These are phyloP conservation scores for Phoebastria nigripes DNA, from an alignment of 2,797 vertebrate genomes.

Conservation along the genomic window DNA sequence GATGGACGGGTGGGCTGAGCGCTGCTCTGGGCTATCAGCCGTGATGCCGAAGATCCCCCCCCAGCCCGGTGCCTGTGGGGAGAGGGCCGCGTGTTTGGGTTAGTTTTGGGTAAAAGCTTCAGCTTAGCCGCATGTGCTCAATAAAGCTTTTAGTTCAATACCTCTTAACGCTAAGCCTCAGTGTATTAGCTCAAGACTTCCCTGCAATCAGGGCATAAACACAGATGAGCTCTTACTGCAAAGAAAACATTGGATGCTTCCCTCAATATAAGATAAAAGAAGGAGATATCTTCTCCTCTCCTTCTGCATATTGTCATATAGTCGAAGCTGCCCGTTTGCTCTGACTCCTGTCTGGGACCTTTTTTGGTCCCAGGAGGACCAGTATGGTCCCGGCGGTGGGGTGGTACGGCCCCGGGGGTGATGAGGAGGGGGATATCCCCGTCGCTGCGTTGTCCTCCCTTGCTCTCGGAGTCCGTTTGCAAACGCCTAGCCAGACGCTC, in stretches of 20 bases:
- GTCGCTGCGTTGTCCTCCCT: background rate
- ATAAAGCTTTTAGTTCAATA: constrained; percentile 40
- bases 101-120: constrained; percentile 22
- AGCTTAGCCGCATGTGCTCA: background rate
- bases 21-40: background rate
- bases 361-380: fast-evolving
- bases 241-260: background rate
- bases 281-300: background rate
- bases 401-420: background rate
- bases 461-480: background rate
- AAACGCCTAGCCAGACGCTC: background rate
- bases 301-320: fast-evolving
- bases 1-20: background rate
- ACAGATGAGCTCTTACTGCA: background rate
- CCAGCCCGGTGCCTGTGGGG: background rate
- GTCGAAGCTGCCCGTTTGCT: background rate
- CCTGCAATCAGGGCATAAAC: background rate
- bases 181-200: constrained; percentile 24
- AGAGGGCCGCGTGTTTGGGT: background rate
- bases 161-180: constrained; percentile 18
- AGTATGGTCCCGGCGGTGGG: background rate
- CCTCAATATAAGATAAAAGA: background rate
- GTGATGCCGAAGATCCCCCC: background rate
- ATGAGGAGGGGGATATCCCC: too few species aligned
- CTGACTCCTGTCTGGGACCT: fast-evolving